Base-by-base conservation (phyloP, 1,140 invertebrate species). In the Laupala kohalensis region DNA sequence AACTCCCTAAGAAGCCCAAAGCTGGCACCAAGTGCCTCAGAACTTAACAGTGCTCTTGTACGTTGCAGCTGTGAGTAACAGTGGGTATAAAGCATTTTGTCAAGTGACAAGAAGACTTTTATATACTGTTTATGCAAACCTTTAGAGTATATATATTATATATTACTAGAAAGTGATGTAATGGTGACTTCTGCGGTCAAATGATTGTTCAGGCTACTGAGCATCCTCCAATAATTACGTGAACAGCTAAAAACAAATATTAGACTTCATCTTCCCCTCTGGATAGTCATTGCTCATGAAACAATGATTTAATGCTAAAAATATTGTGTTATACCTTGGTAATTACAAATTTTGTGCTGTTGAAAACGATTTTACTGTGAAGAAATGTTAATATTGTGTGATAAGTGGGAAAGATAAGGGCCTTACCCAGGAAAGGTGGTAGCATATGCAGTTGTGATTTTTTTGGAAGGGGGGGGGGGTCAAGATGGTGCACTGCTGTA, bases 11-110 rank as follows among this genome's bases (percentile, higher is more conserved):
- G 29, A 68, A 68, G 67, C 67, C 71, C 71, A 53, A 67, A 72
- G 67, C 71, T 68, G 71, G 71, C 71, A 72, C 71, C 71, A 72
- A 72, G 71, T 72, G 71, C 71, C 71, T 72, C 27, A 25, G 28
- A n/a, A 68, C 67, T 68, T 28, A 68, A 72, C 71, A 72, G 71
- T 72, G 71, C 71, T 71, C 64, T 68, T 72, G 37, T 67, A 68
- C 65, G 63, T 72, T 72, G 71, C 29, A 68, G 71, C 71, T 72
- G 65, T 67, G 71, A 67, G 37, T 62, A 67, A 23, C 64, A 25
- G 64, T 23, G 69, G 28, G 30, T 69, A 53, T 30, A 70, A 70
- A 12, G 29, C 63, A 24, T 68, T 29, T 68, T 68, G 67, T 68
- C 24, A 29, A 5, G 67, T 28, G 67, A 29, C 37, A 28, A 68